Evolutionary conservation across 2,113 vertebrate species (phyloP).

Genomic region (Ciconia maguari): DNA sequence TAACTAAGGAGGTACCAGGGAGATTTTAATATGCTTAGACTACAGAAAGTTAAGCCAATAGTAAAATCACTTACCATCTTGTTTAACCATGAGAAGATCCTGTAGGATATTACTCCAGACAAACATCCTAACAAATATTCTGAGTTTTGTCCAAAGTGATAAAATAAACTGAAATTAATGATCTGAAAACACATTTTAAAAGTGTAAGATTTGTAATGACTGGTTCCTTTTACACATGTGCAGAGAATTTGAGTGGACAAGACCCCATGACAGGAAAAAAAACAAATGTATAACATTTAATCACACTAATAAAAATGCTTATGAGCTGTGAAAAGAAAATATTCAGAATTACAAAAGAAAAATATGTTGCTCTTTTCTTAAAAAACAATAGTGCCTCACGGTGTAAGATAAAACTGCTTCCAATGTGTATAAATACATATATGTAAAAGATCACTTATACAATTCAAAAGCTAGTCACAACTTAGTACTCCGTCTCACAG

Average conservation of each 20-base stretch:
- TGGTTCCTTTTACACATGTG: background rate
- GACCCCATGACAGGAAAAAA: background rate
- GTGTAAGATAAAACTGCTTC: background rate
- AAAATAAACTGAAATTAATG: background rate
- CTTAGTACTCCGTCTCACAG: background rate
- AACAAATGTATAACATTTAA: background rate
- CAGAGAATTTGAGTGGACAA: background rate
- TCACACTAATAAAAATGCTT: background rate
- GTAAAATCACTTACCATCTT: background rate
- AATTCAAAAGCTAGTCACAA: background rate
- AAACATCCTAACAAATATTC: background rate
- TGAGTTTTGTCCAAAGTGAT: background rate
- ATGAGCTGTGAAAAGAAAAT: background rate
- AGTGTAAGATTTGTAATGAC: background rate
- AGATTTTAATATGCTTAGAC: background rate
- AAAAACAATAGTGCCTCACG: background rate
- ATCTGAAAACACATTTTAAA: background rate
- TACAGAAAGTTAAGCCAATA: background rate
- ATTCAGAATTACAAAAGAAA: background rate
- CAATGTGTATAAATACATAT: background rate
- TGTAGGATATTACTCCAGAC: background rate
- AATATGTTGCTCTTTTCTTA: background rate
- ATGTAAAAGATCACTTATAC: background rate
- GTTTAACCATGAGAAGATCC: background rate
- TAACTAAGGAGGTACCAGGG: background rate